Evolutionary conservation across 2,797 vertebrate species (phyloP).

Genomic region (Astyanax mexicanus): DNA sequence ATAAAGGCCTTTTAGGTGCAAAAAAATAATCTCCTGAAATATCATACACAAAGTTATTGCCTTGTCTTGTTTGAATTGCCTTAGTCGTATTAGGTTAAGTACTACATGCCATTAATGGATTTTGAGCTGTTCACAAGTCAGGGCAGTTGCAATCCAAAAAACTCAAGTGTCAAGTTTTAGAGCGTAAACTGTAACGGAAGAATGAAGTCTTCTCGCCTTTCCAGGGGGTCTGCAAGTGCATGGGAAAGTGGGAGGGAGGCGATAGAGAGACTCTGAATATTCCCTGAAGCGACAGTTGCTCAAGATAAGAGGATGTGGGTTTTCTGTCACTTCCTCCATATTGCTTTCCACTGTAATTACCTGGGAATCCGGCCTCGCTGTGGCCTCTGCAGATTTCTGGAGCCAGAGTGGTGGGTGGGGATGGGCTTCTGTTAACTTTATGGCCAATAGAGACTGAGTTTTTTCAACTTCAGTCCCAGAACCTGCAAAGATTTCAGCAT

Average conservation of each 20-base stretch:
- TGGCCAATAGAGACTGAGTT: background rate
- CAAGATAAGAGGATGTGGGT: constrained; percentile 63
- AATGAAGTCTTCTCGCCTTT: constrained; percentile 49
- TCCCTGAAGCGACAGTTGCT: constrained; percentile 58
- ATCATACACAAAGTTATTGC: too few species aligned
- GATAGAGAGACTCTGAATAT: constrained; percentile 54
- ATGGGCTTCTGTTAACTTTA: constrained; percentile 47
- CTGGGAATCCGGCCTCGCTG: constrained; percentile 59
- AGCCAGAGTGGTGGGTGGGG: constrained; percentile 27
- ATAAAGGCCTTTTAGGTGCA: too few species aligned
- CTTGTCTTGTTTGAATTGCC: too few species aligned
- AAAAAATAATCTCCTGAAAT: too few species aligned
- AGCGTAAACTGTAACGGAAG: background rate
- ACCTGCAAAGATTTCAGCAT: too few species aligned
- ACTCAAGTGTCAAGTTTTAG: background rate
- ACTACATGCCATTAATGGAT: too few species aligned
- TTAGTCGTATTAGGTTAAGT: too few species aligned
- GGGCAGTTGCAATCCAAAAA: background rate
- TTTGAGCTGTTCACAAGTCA: background rate
- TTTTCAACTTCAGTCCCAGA: background rate
- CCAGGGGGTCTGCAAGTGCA: constrained; percentile 37
- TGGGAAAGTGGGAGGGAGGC: constrained; percentile 45
- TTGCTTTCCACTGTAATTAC: constrained; percentile 74
- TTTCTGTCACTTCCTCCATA: constrained; percentile 68
- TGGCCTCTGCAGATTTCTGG: constrained; percentile 25